Percentiles rank a stretch among this genome's conserved stretches.
phyloP scores from a whole-genome alignment of 2,113 vertebrate genomes.

The Saguinus imperator region DNA sequence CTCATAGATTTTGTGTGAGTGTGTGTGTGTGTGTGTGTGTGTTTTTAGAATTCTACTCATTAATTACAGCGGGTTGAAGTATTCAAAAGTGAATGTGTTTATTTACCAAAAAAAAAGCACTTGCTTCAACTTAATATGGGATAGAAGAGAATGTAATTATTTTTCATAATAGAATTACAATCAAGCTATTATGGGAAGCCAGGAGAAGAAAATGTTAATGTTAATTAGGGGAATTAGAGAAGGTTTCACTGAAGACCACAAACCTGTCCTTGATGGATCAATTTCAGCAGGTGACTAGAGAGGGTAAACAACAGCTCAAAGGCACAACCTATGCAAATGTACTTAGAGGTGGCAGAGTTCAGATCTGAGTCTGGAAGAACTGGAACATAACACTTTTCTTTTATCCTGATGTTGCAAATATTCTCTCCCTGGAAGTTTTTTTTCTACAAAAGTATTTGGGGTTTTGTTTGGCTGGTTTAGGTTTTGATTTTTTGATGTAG shows the following conservation, averaged over 20 bases:
- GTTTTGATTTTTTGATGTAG: not conserved
- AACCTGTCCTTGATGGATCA: not conserved
- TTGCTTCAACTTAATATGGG: not conserved
- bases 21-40: not conserved
- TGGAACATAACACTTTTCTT: not conserved
- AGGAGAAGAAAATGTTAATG: not conserved
- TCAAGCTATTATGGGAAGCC: not conserved
- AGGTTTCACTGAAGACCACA: not conserved
- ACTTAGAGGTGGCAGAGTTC: not conserved
- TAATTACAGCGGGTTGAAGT: not conserved
- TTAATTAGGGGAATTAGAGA: not conserved
- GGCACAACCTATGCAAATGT: not conserved
- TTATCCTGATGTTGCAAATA: not conserved
- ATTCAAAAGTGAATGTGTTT: slow-evolving; percentile 42
- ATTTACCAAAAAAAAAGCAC: not conserved
- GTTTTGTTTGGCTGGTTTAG: not conserved
- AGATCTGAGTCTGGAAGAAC: not conserved
- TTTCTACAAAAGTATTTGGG: not conserved
- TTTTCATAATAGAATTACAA: slow-evolving; percentile 32
- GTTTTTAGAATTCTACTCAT: slow-evolving; percentile 4
- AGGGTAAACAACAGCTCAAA: not conserved
- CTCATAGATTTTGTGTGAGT: not conserved
- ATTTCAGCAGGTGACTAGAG: not conserved
- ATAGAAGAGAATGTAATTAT: not conserved
- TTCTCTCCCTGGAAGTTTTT: not conserved